Conservation (phyloP, 2,113 vertebrate genomes). For the Prolemur simus region DNA sequence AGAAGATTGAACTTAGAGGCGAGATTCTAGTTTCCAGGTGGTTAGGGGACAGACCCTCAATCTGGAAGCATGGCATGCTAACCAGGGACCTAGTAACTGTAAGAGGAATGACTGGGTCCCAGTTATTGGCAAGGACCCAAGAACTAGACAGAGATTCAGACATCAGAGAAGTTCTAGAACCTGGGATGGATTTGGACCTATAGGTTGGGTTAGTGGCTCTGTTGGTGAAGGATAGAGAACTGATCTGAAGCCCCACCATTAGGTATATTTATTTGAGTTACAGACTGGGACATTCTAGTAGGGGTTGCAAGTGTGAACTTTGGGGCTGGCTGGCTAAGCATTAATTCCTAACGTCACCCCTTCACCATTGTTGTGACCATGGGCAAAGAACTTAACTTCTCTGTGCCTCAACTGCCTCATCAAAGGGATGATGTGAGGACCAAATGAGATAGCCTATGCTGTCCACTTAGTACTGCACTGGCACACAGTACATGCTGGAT, state of each 20-base stretch:
- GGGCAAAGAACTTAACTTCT: not conserved
- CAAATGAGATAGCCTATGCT: not conserved
- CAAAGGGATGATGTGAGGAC: not conserved
- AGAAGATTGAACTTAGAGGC: not conserved
- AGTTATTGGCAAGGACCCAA: not conserved
- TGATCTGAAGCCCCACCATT: not conserved
- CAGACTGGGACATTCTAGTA: not conserved
- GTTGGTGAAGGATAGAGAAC: not conserved
- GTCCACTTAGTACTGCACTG: not conserved
- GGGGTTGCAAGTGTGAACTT: not conserved
- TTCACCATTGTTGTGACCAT: not conserved
- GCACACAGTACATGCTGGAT: not conserved
- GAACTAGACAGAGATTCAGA: not conserved
- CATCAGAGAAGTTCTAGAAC: not conserved
- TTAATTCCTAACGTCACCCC: not conserved
- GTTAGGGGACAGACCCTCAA: not conserved
- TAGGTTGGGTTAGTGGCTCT: not conserved
- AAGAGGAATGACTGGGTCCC: not conserved
- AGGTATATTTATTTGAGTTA: not conserved
- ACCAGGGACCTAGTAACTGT: not conserved
- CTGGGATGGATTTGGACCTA: not conserved
- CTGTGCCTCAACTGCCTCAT: not conserved
- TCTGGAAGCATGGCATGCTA: not conserved
- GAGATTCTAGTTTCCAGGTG: not conserved
- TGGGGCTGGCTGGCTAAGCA: not conserved